Conservation (phyloP, 2,113 vertebrate species). For the Tauraco erythrolophus region DNA sequence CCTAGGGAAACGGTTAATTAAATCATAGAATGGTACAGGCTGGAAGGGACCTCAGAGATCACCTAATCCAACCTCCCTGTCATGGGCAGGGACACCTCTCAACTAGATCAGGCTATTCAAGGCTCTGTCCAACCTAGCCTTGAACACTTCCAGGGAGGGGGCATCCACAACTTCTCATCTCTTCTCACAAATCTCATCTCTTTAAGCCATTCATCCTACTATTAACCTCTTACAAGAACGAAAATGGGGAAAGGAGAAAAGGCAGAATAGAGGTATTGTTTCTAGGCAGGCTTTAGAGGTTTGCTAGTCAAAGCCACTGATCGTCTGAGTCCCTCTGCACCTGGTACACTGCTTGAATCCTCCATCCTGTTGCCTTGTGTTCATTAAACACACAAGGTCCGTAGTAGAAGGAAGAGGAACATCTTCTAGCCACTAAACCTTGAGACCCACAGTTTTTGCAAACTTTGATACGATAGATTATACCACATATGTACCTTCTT, state of each 20-base stretch:
- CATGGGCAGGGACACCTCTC: no score
- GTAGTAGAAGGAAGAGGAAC: background rate
- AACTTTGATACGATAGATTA: background rate
- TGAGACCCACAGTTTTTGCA: background rate
- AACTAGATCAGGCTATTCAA: no score
- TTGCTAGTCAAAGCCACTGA: background rate
- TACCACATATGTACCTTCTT: background rate
- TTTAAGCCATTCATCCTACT: background rate
- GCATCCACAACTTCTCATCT: no score
- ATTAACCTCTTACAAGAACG: background rate
- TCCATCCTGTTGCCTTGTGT: background rate
- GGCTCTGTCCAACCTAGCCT: no score
- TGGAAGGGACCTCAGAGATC: no score
- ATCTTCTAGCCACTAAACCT: background rate
- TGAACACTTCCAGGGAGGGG: no score
- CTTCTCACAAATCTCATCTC: fast-evolving
- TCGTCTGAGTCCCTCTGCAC: background rate
- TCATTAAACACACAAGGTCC: background rate
- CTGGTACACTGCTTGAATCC: background rate
- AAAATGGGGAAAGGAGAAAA: background rate
- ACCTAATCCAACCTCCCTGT: no score
- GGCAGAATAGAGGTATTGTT: background rate
- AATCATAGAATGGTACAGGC: no score
- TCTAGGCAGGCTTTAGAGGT: background rate
- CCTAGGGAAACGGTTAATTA: background rate